These are phyloP conservation scores for Neria commutata DNA, from an alignment of 2,888 invertebrate genomes.

Conservation along the genomic window DNA sequence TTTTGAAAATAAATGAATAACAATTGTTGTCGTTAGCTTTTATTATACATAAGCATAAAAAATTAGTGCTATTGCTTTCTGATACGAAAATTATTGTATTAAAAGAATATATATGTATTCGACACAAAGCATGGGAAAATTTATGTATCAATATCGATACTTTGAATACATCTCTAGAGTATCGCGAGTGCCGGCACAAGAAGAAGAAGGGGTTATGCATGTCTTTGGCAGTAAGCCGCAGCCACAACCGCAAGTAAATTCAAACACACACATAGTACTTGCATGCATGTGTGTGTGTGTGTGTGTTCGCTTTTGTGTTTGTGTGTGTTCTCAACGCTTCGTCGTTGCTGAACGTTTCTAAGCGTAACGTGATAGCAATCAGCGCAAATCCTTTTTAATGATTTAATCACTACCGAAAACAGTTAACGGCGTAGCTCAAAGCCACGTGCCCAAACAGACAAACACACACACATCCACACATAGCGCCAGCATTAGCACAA, in stretches of 20 bases:
- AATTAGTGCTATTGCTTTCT: too few relatives aligned
- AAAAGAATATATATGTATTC: not conserved
- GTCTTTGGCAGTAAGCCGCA: not conserved
- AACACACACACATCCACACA: too few relatives aligned
- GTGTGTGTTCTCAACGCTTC: not conserved
- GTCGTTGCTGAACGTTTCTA: not conserved
- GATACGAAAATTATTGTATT: too few relatives aligned
- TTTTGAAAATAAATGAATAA: too few relatives aligned
- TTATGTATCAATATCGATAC: too few relatives aligned
- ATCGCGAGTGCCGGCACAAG: too few relatives aligned
- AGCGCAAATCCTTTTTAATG: slow-evolving; percentile 10
- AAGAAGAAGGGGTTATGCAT: not conserved
- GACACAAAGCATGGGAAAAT: too few relatives aligned
- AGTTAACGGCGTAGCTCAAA: not conserved
- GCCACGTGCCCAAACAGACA: too few relatives aligned
- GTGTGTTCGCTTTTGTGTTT: not conserved
- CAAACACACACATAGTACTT: not conserved
- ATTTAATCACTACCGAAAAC: slow-evolving; percentile 1
- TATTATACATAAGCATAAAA: too few relatives aligned
- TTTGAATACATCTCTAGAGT: too few relatives aligned
- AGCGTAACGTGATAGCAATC: not conserved
- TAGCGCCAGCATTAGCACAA: too few relatives aligned
- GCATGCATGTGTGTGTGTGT: not conserved
- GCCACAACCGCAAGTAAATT: not conserved
- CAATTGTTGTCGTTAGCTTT: too few relatives aligned